Conservation (phyloP, 2,113 vertebrate genomes). For the Syngnathus typhle region DNA sequence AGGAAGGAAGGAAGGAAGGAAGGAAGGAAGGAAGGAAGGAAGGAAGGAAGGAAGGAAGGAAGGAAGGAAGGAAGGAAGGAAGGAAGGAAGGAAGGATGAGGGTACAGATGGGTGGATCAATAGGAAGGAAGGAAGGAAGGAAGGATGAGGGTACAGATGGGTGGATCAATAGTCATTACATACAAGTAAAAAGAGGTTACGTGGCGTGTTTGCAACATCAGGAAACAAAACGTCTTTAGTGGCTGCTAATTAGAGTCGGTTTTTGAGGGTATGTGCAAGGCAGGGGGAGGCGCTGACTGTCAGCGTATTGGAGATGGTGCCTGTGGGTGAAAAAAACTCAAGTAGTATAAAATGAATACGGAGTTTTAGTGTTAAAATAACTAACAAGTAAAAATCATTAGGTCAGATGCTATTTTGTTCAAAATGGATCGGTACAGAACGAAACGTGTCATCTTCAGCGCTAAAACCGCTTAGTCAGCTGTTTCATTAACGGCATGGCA, state of each 20-base stretch:
- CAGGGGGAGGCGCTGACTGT: not conserved
- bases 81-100: not conserved
- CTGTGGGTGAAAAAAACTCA: not conserved
- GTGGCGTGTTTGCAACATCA: constrained; percentile 39
- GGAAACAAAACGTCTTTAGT: not conserved
- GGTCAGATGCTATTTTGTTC: too few relatives aligned
- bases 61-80: too few relatives aligned
- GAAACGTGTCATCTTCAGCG: too few relatives aligned
- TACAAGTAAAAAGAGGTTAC: constrained; percentile 33
- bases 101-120: constrained; percentile 41
- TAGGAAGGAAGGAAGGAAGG: constrained; percentile 5
- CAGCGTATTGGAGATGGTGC: not conserved
- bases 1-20: too few relatives aligned
- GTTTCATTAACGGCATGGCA: too few relatives aligned
- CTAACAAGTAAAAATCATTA: too few relatives aligned
- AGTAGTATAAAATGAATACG: too few relatives aligned
- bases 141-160: constrained; percentile 19
- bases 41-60: too few relatives aligned
- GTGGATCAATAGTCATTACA: constrained; percentile 50
- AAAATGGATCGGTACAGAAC: too few relatives aligned
- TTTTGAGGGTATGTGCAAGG: not conserved
- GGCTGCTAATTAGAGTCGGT: not conserved
- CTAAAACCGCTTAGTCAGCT: too few relatives aligned
- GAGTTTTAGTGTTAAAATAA: too few relatives aligned
- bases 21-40: too few relatives aligned